phyloP scores from a whole-genome alignment of 1,140 invertebrate species.

The Stenopsyche tienmushanensis region DNA sequence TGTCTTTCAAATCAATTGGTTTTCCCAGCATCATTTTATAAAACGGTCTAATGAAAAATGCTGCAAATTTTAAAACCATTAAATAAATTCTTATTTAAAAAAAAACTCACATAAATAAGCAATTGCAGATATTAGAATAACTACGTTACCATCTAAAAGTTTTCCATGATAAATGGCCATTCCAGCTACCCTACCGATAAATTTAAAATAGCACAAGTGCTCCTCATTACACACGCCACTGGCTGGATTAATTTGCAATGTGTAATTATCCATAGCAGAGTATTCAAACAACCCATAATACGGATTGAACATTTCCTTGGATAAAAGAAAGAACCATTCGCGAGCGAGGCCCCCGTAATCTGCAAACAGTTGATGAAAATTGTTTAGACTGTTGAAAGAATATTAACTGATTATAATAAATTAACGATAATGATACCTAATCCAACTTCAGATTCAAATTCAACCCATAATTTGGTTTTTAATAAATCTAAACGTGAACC shows the following conservation, averaged over 20 bases:
- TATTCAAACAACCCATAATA: constrained; percentile 99
- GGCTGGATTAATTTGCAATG: constrained; percentile 97
- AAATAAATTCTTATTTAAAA: background rate
- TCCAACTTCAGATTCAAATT: constrained; percentile 96
- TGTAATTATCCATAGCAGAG: constrained; percentile 99
- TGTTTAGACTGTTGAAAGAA: background rate
- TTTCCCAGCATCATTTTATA: constrained; percentile 99
- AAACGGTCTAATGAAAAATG: constrained; percentile 98
- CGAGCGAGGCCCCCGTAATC: constrained; percentile 97
- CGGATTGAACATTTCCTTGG: constrained; percentile 99
- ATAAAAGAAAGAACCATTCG: constrained; percentile 98
- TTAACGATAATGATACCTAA: constrained; percentile 53
- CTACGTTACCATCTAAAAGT: constrained; percentile 90
- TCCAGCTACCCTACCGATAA: constrained; percentile 95
- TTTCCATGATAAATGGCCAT: constrained; percentile 99
- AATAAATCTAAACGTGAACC: constrained; percentile 83
- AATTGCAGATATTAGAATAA: constrained; percentile 38
- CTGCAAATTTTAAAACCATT: constrained; percentile 55
- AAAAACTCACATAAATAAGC: constrained; percentile 4
- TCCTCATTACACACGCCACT: constrained; percentile 97
- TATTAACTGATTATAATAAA: background rate
- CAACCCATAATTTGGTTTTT: constrained; percentile 97
- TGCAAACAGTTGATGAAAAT: constrained; percentile 42
- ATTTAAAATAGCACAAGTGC: constrained; percentile 97
- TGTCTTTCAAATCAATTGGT: constrained; percentile 91